These are phyloP conservation scores for Plotosus lineatus DNA, from an alignment of 2,113 vertebrate species.

Conservation along the genomic window DNA sequence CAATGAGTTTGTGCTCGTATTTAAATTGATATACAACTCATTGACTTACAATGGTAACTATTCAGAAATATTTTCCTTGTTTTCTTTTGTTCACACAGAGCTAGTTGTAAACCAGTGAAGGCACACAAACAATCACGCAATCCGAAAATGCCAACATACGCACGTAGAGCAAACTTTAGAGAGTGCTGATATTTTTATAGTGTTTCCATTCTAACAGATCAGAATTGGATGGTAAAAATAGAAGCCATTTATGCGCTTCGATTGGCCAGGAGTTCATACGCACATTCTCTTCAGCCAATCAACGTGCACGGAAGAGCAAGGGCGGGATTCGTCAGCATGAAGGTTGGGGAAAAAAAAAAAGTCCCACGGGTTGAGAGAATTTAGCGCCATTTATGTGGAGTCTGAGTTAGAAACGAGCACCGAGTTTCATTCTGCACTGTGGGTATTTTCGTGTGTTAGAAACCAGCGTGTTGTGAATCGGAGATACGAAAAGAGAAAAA, in stretches of 20 bases:
- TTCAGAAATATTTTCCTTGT: neutral
- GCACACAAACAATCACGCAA: neutral
- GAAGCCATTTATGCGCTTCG: neutral
- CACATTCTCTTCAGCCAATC: neutral
- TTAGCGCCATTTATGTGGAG: neutral
- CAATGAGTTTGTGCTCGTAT: neutral
- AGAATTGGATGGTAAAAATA: neutral
- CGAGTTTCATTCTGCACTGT: neutral
- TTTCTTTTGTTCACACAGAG: neutral
- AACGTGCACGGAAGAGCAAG: no score
- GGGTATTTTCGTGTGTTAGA: neutral
- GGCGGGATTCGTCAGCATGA: neutral
- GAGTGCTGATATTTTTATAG: neutral
- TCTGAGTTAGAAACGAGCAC: neutral
- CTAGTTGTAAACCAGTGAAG: neutral
- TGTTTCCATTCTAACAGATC: neutral
- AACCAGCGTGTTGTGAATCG: neutral
- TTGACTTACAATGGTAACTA: neutral
- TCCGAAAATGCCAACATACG: neutral
- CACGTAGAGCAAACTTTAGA: neutral
- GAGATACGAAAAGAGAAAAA: neutral
- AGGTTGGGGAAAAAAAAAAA: neutral
- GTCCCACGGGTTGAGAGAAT: neutral
- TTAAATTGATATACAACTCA: neutral
- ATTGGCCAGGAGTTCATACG: neutral